Evolutionary conservation across 2,797 vertebrate species (phyloP).

Genomic region (Lagodon rhomboides): DNA sequence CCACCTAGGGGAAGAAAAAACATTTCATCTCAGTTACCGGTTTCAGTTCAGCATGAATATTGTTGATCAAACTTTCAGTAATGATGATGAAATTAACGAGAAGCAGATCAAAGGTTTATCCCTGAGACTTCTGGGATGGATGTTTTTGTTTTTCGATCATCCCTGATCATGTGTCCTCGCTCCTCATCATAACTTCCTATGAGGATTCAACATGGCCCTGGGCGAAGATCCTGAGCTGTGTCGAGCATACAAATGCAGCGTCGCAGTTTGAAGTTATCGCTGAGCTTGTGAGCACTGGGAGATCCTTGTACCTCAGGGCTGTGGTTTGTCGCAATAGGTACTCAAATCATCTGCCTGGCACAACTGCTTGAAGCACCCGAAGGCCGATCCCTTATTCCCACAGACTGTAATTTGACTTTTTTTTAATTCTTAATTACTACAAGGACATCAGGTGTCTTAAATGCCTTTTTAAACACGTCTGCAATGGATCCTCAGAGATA

Average conservation of each 20-base stretch:
- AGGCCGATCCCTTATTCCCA: slow-evolving; percentile 22
- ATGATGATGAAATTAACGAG: slow-evolving; percentile 55
- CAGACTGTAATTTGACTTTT: slow-evolving; percentile 14
- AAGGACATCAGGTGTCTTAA: slow-evolving; percentile 17
- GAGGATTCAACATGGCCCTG: slow-evolving; percentile 59
- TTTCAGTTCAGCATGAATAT: background rate
- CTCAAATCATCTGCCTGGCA: slow-evolving; percentile 17
- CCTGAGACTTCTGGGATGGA: slow-evolving; percentile 30
- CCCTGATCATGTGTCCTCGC: slow-evolving; percentile 59
- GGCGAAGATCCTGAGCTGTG: slow-evolving; percentile 47
- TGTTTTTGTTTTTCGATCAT: slow-evolving; percentile 65
- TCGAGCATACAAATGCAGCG: slow-evolving; percentile 64
- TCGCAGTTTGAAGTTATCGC: slow-evolving; percentile 59
- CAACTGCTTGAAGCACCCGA: slow-evolving; percentile 25
- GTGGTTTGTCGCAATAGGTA: slow-evolving; percentile 42
- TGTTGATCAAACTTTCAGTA: slow-evolving; percentile 23
- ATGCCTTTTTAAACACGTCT: background rate
- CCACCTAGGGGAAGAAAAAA: background rate
- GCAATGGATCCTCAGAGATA: slow-evolving; percentile 2
- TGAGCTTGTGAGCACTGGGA: slow-evolving; percentile 64
- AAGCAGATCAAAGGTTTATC: slow-evolving; percentile 57
- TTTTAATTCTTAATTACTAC: slow-evolving; percentile 17
- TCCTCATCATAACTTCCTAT: slow-evolving; percentile 55
- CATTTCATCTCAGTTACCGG: background rate
- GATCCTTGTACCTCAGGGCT: slow-evolving; percentile 40